Base-by-base conservation (phyloP, 2,888 invertebrate species). In the Diabrotica balteata region DNA sequence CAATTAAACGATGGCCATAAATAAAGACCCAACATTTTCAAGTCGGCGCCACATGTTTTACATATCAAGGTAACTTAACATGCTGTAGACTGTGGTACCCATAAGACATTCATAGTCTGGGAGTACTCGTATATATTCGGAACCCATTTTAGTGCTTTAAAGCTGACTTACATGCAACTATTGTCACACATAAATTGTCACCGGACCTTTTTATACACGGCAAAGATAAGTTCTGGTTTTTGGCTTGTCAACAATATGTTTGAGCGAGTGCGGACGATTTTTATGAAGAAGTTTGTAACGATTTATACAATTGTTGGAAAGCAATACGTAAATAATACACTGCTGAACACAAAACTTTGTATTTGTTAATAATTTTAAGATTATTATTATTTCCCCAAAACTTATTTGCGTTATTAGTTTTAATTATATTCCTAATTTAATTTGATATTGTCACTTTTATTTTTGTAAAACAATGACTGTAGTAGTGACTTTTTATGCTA, bases 1-100 rank as follows among this genome's bases (percentile, higher is more conserved):
- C 77, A 80, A 79, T 80, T 80, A 80, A 80, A 80, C 75, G 77
- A 76, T 72, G 74, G 79, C 69, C 76, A 80, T 81, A 80, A 80
- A 80, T 80, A 80, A 80, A 71, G 69, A 62, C 59, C 67, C 70
- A 64, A 72, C 70, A 73, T 70, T 63, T 69, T 73, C 61, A 67
- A 70, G 67, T 62, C 71, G 72, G 71, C 72, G 72, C 72, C 72
- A 72, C 69, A 72, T 72, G 71, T 73, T 74, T 72, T 74, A 74
- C 73, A 74, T 75, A 75, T 75, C 70, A 69, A 63, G 63, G 55
- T 55, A 55, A 63, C 55, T 43, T 22, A 63, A 63, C 49, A 49
- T 63, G 53, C 55, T 63, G 55, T 55, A 63, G 55, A 55, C 32
- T 32, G 32, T 32, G 32, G 32, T 32, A 63, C 49, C 32, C 63